phyloP scores from a whole-genome alignment of 2,888 invertebrate genomes.

The Heliconius erato region DNA sequence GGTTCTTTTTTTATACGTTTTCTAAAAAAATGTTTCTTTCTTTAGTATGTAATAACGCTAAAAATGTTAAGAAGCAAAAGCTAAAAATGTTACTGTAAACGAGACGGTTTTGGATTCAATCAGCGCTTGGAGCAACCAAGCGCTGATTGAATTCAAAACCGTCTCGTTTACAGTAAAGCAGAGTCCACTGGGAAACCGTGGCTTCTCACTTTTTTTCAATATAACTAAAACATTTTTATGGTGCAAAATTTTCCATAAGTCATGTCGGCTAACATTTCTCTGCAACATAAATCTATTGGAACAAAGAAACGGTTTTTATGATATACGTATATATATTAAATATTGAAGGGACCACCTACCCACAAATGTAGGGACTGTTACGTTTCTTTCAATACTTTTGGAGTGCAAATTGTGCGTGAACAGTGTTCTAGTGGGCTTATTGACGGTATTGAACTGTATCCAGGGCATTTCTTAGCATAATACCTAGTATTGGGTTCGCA shows the following conservation, averaged over 20 bases:
- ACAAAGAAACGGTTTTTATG: constrained; percentile 40
- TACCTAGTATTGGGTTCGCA: neutral
- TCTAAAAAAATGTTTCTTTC: too few relatives aligned
- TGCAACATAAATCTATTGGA: constrained; percentile 33
- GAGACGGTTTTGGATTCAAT: too few relatives aligned
- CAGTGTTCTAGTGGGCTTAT: neutral
- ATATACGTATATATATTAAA: constrained; percentile 25
- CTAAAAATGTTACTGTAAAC: too few relatives aligned
- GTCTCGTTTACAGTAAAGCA: too few relatives aligned
- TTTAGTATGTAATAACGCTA: too few relatives aligned
- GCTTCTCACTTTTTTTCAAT: too few relatives aligned
- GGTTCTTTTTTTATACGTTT: too few relatives aligned
- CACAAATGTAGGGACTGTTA: constrained; percentile 12
- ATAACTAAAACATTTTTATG: neutral
- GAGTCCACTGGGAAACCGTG: too few relatives aligned
- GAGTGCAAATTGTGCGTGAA: constrained; percentile 20
- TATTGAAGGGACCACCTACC: constrained; percentile 7
- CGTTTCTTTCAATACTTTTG: neutral
- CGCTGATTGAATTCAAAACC: too few relatives aligned
- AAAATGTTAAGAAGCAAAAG: too few relatives aligned
- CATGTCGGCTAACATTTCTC: constrained; percentile 24
- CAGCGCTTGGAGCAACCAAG: too few relatives aligned
- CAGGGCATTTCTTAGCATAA: neutral
- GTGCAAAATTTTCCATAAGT: constrained; percentile 29
- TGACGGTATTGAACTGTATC: neutral